Percentiles rank a stretch among this genome's conserved stretches.
Evolutionary conservation across 92 coral and sea anemone genomes (phyloP).

Genomic region (Galaxea fascicularis): DNA sequence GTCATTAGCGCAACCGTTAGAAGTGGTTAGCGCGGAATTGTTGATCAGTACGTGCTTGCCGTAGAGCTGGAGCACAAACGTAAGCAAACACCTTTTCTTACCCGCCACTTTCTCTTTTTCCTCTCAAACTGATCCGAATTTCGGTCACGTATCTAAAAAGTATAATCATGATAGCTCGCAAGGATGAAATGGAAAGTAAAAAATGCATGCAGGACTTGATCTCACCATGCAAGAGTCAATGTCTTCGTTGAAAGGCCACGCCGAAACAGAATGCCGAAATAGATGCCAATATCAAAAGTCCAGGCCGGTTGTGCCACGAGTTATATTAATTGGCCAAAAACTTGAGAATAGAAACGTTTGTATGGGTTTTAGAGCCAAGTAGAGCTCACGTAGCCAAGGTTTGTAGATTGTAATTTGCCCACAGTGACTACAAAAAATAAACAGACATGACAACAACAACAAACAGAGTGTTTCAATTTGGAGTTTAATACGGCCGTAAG

Average conservation of each 20-base stretch:
- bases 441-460: too few species aligned
- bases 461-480: too few species aligned
- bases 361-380: neutral
- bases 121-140: slow-evolving; percentile 34
- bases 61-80: neutral
- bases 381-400: neutral
- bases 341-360: neutral
- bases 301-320: too few species aligned
- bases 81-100: slow-evolving; percentile 18
- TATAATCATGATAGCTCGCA: slow-evolving; percentile 1
- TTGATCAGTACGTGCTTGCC: neutral
- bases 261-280: neutral
- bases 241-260: neutral
- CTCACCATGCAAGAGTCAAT: neutral
- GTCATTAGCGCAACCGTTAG: neutral
- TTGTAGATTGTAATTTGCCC: too few species aligned
- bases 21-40: neutral
- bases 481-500: too few species aligned
- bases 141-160: slow-evolving; percentile 37
- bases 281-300: too few species aligned
- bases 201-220: neutral
- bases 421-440: too few species aligned
- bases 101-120: slow-evolving; percentile 27
- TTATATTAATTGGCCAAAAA: too few species aligned
- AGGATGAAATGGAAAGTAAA: slow-evolving; percentile 1